Conservation (phyloP, 2,888 invertebrate species). For the Lampropteryx suffumata region DNA sequence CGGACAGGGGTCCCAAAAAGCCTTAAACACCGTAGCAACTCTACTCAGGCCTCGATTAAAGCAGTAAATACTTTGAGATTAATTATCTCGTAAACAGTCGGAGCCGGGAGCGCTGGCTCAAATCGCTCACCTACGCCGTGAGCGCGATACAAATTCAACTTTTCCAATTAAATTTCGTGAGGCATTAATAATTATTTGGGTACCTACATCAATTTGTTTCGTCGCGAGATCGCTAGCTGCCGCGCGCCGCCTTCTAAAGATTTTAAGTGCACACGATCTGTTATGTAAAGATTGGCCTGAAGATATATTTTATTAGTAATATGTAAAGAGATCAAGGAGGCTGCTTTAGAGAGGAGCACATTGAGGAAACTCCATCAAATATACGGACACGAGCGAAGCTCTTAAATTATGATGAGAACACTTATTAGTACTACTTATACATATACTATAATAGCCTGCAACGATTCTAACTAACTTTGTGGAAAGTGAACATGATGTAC, state of each 20-base stretch:
- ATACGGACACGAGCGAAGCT: too few relatives aligned
- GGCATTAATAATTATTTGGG: constrained; percentile 84
- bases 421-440: too few relatives aligned
- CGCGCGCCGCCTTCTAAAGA: constrained; percentile 60
- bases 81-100: constrained; percentile 83
- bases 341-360: too few relatives aligned
- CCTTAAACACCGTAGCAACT: constrained; percentile 9
- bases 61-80: constrained; percentile 83
- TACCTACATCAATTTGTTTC: constrained; percentile 84
- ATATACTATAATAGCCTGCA: too few relatives aligned
- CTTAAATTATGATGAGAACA: too few relatives aligned
- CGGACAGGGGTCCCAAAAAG: not conserved
- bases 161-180: constrained; percentile 85
- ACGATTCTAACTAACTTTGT: too few relatives aligned
- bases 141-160: constrained; percentile 83
- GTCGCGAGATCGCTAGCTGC: constrained; percentile 65
- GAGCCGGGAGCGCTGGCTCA: constrained; percentile 65
- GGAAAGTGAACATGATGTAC: too few relatives aligned
- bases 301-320: constrained; percentile 31
- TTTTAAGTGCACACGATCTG: constrained; percentile 38
- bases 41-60: constrained; percentile 75
- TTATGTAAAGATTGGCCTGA: constrained; percentile 37
- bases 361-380: too few relatives aligned
- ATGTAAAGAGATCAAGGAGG: too few relatives aligned
- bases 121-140: constrained; percentile 82